A percentile compares a stretch with the other conserved stretches of the same genome.
Conservation (phyloP, 2,888 invertebrate species). For the Choristoneura rosaceana region DNA sequence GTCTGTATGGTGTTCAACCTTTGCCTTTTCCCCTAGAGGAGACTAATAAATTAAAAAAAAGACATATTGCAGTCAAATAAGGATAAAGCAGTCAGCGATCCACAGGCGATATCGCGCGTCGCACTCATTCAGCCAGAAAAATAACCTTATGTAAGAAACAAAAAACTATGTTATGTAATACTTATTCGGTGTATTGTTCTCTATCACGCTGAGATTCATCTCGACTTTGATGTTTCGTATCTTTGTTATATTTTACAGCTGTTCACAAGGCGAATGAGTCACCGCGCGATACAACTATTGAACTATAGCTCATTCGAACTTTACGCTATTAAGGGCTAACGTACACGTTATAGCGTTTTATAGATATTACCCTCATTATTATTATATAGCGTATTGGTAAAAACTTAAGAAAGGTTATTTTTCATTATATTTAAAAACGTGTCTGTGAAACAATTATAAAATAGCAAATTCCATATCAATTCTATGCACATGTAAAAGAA, state of each 20-base stretch:
- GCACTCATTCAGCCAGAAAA: background rate
- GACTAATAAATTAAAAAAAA: background rate
- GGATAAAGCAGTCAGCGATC: background rate
- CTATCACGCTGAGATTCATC: background rate
- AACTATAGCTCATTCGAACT: background rate
- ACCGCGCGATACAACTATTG: background rate
- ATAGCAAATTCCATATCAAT: too few relatives aligned
- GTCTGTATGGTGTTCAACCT: too few relatives aligned
- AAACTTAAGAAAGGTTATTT: too few relatives aligned
- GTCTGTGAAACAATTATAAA: too few relatives aligned
- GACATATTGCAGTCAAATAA: background rate
- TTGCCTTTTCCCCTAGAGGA: too few relatives aligned
- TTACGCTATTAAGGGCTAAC: too few relatives aligned
- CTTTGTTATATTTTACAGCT: background rate
- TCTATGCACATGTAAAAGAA: too few relatives aligned
- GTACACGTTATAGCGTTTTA: too few relatives aligned
- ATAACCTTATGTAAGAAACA: conserved; percentile 16
- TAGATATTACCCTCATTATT: too few relatives aligned
- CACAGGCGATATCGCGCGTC: background rate
- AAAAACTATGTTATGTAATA: conserved; percentile 20
- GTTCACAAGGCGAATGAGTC: background rate
- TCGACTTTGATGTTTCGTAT: background rate
- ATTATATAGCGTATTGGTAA: too few relatives aligned
- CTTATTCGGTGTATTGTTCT: background rate
- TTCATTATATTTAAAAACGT: too few relatives aligned